These are phyloP conservation scores for Lutraria lutraria DNA, from an alignment of 2,888 invertebrate genomes.

Conservation along the genomic window DNA sequence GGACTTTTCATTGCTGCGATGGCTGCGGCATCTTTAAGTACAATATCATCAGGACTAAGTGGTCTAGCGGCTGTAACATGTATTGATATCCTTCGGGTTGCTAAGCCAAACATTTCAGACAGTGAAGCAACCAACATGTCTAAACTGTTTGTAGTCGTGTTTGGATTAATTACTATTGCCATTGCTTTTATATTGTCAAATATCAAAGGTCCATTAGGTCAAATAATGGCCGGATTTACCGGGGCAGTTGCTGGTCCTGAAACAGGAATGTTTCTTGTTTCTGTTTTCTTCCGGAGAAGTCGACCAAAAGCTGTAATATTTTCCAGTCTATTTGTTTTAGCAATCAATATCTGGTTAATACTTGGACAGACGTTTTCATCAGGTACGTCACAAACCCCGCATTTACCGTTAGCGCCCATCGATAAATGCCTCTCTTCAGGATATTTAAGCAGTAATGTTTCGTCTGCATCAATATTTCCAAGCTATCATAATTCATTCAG, in stretches of 20 bases:
- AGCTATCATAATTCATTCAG: background rate
- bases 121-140: conserved; percentile 4
- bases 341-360: conserved; percentile 28
- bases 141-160: conserved; percentile 45
- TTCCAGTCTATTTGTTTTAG: background rate
- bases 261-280: conserved; percentile 32
- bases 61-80: conserved; percentile 34
- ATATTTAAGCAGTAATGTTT: background rate
- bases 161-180: conserved; percentile 29
- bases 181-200: conserved; percentile 41
- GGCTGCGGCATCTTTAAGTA: conserved; percentile 33
- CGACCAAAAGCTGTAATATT: conserved; percentile 26
- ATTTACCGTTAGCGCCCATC: conserved; percentile 37
- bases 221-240: conserved; percentile 33
- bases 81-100: conserved; percentile 28
- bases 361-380: conserved; percentile 34
- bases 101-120: conserved; percentile 14
- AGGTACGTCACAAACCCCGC: background rate
- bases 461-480: background rate
- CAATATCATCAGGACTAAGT: conserved; percentile 46
- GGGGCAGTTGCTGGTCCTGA: conserved; percentile 43
- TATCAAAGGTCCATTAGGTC: conserved; percentile 46
- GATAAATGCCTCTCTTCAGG: background rate
- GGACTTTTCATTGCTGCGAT: conserved; percentile 42
- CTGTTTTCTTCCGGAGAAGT: conserved; percentile 34